Percentiles rank a stretch among this genome's conserved stretches.
These are phyloP conservation scores for Linnaemya tessellans DNA, from an alignment of 2,888 invertebrate species.

Conservation along the genomic window DNA sequence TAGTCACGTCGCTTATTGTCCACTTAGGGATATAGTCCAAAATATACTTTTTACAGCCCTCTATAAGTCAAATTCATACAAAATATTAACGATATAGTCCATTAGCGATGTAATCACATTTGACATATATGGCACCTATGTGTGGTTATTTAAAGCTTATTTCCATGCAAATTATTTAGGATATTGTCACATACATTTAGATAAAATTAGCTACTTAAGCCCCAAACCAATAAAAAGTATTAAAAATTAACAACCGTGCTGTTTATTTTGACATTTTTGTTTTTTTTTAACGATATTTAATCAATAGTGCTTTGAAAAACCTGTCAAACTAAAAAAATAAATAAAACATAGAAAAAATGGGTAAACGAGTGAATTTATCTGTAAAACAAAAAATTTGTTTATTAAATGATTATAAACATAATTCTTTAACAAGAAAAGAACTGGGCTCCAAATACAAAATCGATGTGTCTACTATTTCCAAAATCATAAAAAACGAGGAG, in stretches of 20 bases:
- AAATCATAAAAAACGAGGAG: slow-evolving; percentile 42
- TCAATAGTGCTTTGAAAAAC: background rate
- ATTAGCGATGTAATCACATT: slow-evolving; percentile 2
- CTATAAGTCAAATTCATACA: too few species aligned
- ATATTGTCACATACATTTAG: slow-evolving; percentile 11
- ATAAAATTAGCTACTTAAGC: background rate
- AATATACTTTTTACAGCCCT: too few species aligned
- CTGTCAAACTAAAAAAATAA: slow-evolving; percentile 5
- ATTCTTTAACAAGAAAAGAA: slow-evolving; percentile 28
- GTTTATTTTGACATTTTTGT: too few species aligned
- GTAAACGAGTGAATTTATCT: slow-evolving; percentile 39
- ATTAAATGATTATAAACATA: slow-evolving; percentile 39
- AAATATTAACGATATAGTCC: too few species aligned
- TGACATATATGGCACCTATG: slow-evolving; percentile 7
- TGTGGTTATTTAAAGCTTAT: slow-evolving; percentile 5
- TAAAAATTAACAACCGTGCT: too few species aligned
- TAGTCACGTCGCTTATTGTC: too few species aligned
- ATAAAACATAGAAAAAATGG: slow-evolving; percentile 31
- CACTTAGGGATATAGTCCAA: too few species aligned
- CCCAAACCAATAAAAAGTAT: too few species aligned
- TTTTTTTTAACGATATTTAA: slow-evolving; percentile 13
- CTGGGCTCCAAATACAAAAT: slow-evolving; percentile 31
- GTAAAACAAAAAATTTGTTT: slow-evolving; percentile 26
- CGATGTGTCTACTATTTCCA: slow-evolving; percentile 26
- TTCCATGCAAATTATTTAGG: slow-evolving; percentile 5